phyloP scores from a whole-genome alignment of 1,140 invertebrate genomes.

The Ceratosolen fusciceps region DNA sequence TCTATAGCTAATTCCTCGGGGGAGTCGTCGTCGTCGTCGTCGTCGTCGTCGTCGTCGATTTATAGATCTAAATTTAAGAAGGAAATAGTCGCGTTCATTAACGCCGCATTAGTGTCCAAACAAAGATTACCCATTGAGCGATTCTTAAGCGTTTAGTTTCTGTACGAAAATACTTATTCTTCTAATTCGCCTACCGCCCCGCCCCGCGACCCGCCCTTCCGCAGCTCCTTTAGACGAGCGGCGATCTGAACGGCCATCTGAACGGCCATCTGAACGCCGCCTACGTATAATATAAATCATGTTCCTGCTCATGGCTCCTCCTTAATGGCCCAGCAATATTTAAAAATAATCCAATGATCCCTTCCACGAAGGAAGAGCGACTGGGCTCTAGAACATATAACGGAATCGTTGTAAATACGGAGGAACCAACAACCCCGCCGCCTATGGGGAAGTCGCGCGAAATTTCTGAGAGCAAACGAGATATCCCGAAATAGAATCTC shows the following conservation, averaged over 20 bases:
- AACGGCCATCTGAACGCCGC: too few species aligned
- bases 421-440: conserved; percentile 25
- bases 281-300: conserved; percentile 5
- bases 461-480: conserved; percentile 25
- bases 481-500: conserved; percentile 44
- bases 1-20: too few species aligned
- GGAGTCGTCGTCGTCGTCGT: too few species aligned
- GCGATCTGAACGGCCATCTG: too few species aligned
- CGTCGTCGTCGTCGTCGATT: too few species aligned
- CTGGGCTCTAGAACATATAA: too few species aligned
- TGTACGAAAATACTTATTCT: background rate
- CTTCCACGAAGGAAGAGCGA: conserved; percentile 24
- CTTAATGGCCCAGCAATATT: background rate
- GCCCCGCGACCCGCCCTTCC: too few species aligned
- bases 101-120: too few species aligned
- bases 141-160: background rate
- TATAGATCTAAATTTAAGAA: too few species aligned
- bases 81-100: too few species aligned
- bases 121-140: too few species aligned
- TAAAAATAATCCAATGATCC: conserved; percentile 27
- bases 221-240: too few species aligned
- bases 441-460: conserved; percentile 37
- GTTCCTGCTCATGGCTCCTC: background rate
- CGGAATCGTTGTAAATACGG: conserved; percentile 41
- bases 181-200: background rate